Evolutionary conservation across 1,140 invertebrate genomes (phyloP), one percentile per base, ranked within the genome.

Genomic region (Drosophila arizonae): DNA sequence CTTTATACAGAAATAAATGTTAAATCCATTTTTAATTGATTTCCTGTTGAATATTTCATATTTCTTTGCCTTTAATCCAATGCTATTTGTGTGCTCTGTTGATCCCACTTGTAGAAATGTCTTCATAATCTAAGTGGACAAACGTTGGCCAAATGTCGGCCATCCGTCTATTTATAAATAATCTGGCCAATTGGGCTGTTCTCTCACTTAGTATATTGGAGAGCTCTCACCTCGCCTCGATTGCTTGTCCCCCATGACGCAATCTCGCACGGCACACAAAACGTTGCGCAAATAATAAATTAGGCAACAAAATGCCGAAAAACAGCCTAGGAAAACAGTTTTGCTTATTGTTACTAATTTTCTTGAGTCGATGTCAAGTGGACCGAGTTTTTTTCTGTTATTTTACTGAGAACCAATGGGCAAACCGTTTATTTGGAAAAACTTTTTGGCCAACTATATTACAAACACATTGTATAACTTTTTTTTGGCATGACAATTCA

Each of bases 401-500:
- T 33, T 30, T 58, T 72, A 63, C 50, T 48, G 30, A 9, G 28
- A 76, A 52, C 10, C 48, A 50, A 50, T 50, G 48, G 48, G 6
- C 28, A 54, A 33, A 30, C 51, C 30, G 33, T 33, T 74, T 68
- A 64, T 67, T 61, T 69, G 51, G 81, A 57, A 72, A 76, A 87
- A 87, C 62, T 65, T 77, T 84, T 66, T 75, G 54, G 51, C 33
- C 10, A 55, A 39, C 13, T 28, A 43, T 55, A 64, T 57, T 67
- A 72, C 55, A 65, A 24, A 56, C 26, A 57, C 52, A 72, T 61
- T 76, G 75, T 77, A 68, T 77, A 76, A 75, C 39, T 72, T 86
- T 81, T 86, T 81, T 72, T 86, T 81, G 72, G 74, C 81, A 86
- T 85, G 81, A 85, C 81, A 81, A 77, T 74, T 75, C 77, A 76